A percentile compares a stretch with the other conserved stretches of the same genome.
phyloP scores from a whole-genome alignment of 2,888 invertebrate species.

The Callinectes sapidus region DNA sequence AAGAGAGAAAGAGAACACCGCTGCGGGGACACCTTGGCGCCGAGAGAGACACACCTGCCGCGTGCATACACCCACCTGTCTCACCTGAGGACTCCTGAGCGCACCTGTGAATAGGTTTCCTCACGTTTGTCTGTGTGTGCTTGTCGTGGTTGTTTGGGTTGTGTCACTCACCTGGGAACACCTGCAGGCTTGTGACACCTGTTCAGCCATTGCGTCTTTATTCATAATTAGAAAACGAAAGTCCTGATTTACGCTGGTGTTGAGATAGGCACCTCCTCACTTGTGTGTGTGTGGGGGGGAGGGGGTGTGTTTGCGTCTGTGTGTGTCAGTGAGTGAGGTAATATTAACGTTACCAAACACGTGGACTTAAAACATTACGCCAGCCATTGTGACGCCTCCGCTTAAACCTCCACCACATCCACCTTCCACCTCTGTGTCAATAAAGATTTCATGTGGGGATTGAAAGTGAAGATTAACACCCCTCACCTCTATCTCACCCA shows the following conservation, averaged over 20 bases:
- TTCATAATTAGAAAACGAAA: too few relatives aligned
- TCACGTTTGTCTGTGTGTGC: background rate
- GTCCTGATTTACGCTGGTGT: too few relatives aligned
- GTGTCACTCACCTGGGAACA: background rate
- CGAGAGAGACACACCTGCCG: background rate
- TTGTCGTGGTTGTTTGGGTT: background rate
- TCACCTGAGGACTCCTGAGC: background rate
- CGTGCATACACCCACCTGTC: background rate
- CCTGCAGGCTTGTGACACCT: background rate
- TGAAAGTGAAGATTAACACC: too few relatives aligned
- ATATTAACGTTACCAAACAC: slow-evolving; percentile 10
- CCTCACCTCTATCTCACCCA: too few relatives aligned
- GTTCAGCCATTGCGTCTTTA: background rate
- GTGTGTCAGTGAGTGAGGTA: background rate
- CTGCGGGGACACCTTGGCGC: background rate
- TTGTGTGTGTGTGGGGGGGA: background rate
- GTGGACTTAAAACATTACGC: background rate
- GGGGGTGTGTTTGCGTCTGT: background rate
- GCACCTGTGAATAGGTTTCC: background rate
- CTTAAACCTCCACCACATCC: background rate
- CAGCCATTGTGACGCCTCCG: background rate
- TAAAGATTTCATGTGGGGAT: background rate
- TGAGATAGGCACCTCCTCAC: too few relatives aligned
- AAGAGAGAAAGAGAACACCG: background rate
- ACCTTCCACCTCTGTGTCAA: background rate